Base-by-base conservation (phyloP, 2,797 vertebrate genomes). In the Sphenopsis melanotis region DNA sequence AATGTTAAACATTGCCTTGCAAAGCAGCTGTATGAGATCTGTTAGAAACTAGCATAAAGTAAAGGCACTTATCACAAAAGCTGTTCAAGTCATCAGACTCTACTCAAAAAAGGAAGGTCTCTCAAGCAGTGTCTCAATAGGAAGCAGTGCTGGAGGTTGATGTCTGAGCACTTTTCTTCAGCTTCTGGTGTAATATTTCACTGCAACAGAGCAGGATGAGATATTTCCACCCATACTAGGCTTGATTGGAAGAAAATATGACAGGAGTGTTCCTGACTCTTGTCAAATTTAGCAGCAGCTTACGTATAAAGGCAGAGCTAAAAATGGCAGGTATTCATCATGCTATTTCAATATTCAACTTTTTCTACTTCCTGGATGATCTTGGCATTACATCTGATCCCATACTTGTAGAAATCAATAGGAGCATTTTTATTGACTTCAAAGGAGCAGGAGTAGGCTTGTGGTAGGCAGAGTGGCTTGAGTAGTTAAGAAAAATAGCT, bases 401-500 rank as follows among this genome's bases (percentile, higher is more conserved):
- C 21, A 37, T 83, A 46, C 6, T 74, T 80, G 29, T 57, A 83
- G 57, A 94, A 95, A 95, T 93, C 90, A 92, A 75, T 85, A 89
- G 23, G 13, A 87, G 7, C 29, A 27, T 80, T 83, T 92, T 89
- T 87, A 89, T 19, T 78, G 49, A 81, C 50, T 92, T 89, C 26
- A 78, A 1, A 18, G 30, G n/a, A 75, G 39, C 30, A 92, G 64
- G 57, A 53, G 16, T 39, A 83, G 49, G 30, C 11, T 84, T 87
- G 69, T 85, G 68, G 78, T 53, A 79, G 53, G 39, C 5, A 19
- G 23, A 42, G 30, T 21, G 47, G 39, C 29, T 91, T 74, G 18
- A 68, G n/a, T 55, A 85, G 50, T 52, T 61, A 78, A 61, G 64
- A 71, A 87, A 94, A 95, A 85, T 37, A 77, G 18, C n/a, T 83